Percentiles rank a stretch among this genome's conserved stretches.
Conservation (phyloP, 2,888 invertebrate genomes). For the Mamestra brassicae region DNA sequence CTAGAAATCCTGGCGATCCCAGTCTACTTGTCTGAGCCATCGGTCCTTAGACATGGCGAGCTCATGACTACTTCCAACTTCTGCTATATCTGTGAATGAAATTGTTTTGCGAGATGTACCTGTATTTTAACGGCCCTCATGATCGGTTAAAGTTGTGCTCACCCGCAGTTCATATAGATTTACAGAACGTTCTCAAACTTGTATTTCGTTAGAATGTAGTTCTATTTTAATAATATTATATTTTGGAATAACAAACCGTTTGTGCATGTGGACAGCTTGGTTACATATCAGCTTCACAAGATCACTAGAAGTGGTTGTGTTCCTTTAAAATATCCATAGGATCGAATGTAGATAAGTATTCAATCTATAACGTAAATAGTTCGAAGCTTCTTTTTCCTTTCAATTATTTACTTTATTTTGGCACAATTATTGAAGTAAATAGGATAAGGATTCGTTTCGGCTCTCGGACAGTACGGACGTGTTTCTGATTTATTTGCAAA, state of each 20-base stretch:
- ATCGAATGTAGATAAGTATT: slow-evolving; percentile 15
- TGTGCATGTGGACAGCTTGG: background rate
- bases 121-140: background rate
- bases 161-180: background rate
- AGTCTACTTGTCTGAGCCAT: background rate
- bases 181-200: background rate
- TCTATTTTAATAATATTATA: background rate
- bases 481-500: no score
- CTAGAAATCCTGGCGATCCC: background rate
- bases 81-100: background rate
- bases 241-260: background rate
- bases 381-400: slow-evolving; percentile 30
- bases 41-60: background rate
- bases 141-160: background rate
- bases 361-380: slow-evolving; percentile 25
- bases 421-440: slow-evolving; percentile 26
- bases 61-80: background rate
- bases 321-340: background rate
- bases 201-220: background rate
- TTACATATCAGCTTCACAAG: background rate
- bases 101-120: background rate
- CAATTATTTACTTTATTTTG: slow-evolving; percentile 23
- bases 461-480: no score
- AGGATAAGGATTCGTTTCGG: no score
- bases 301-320: slow-evolving; percentile 1